phyloP scores from a whole-genome alignment of 2,113 vertebrate genomes.

The Clarias macrocephalus region DNA sequence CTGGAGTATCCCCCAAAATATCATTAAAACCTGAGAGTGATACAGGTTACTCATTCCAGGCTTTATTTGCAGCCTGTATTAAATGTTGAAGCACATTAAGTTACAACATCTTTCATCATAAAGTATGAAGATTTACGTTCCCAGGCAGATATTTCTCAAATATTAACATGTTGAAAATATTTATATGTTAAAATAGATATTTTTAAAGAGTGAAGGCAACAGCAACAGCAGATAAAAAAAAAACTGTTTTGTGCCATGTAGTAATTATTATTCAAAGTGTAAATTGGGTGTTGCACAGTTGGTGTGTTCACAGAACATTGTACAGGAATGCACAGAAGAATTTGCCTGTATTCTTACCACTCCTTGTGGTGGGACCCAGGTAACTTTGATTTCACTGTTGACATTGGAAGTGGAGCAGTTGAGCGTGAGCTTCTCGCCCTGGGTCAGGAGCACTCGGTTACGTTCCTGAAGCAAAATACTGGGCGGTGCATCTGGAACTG shows the following conservation, averaged over 20 bases:
- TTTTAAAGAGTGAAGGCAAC: neutral
- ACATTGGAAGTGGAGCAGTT: slow-evolving; percentile 84
- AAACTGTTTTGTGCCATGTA: neutral
- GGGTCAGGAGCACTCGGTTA: slow-evolving; percentile 77
- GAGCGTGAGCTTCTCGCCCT: slow-evolving; percentile 80
- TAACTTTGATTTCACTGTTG: slow-evolving; percentile 79
- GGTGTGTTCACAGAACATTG: neutral
- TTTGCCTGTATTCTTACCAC: slow-evolving; percentile 73
- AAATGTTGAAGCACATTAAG: neutral
- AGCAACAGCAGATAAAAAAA: too few relatives aligned
- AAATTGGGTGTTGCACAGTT: neutral
- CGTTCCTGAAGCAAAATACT: slow-evolving; percentile 76
- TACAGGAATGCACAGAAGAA: neutral
- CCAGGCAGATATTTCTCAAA: neutral
- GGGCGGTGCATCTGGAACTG: slow-evolving; percentile 82
- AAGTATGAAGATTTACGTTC: neutral
- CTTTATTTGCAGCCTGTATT: neutral
- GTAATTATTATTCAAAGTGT: slow-evolving; percentile 1
- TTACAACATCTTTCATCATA: neutral
- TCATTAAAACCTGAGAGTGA: neutral
- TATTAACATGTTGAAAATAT: neutral
- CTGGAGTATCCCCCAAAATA: neutral
- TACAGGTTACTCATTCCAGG: neutral
- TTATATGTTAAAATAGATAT: neutral
- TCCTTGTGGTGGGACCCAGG: slow-evolving; percentile 75